These are phyloP conservation scores for Bolinopsis microptera DNA, from an alignment of 37 sponge, comb jelly and placozoan genomes.

Conservation along the genomic window DNA sequence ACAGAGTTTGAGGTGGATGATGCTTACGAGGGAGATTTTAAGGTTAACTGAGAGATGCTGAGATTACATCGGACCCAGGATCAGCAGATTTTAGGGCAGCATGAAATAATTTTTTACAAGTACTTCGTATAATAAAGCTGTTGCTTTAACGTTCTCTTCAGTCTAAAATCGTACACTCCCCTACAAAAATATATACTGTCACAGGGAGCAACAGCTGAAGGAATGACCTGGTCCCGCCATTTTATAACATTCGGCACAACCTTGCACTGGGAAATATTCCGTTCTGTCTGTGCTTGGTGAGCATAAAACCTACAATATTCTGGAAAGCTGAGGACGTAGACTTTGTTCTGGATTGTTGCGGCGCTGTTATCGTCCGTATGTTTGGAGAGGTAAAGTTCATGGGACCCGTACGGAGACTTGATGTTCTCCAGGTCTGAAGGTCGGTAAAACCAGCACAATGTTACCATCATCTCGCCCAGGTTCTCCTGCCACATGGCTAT, in stretches of 20 bases:
- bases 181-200: slow-evolving; percentile 51
- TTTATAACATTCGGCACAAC: neutral
- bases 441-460: slow-evolving; percentile 63
- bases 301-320: slow-evolving; percentile 60
- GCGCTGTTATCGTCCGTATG: slow-evolving; percentile 66
- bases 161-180: slow-evolving; percentile 64
- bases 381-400: slow-evolving; percentile 63
- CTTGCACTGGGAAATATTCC: too few relatives aligned
- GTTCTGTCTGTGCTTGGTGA: neutral
- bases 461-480: slow-evolving; percentile 65
- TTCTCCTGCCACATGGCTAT: slow-evolving; percentile 61
- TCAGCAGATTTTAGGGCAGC: neutral
- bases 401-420: slow-evolving; percentile 20
- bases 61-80: too few relatives aligned
- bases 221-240: neutral
- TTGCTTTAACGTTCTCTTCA: slow-evolving; percentile 47
- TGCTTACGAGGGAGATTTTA: too few relatives aligned
- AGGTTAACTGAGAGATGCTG: too few relatives aligned
- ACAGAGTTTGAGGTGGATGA: neutral
- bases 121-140: slow-evolving; percentile 64
- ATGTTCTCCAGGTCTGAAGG: slow-evolving; percentile 65
- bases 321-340: slow-evolving; percentile 54
- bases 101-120: neutral
- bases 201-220: neutral
- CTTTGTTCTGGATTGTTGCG: slow-evolving; percentile 36